phyloP scores from a whole-genome alignment of 2,797 vertebrate genomes.

The Rhyacichthys aspro region DNA sequence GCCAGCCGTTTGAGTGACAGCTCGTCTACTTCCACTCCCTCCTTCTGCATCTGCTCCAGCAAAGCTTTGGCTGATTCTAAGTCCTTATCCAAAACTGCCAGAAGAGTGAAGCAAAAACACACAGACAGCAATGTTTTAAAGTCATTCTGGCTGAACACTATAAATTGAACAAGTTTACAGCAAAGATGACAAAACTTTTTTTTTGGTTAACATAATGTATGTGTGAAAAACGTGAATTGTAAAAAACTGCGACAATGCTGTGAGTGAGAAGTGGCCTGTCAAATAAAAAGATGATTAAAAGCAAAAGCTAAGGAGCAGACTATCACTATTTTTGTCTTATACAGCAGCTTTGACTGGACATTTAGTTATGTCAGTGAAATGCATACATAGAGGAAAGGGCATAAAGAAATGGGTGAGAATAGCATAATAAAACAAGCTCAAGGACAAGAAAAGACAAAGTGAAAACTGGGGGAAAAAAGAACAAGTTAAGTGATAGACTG shows the following conservation, averaged over 20 bases:
- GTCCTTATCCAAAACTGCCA: constrained; percentile 83
- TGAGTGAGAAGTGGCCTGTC: too few relatives aligned
- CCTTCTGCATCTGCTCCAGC: constrained; percentile 78
- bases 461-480: background rate
- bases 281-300: background rate
- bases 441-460: constrained; percentile 11
- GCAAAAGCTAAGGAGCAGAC: constrained; percentile 13
- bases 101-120: constrained; percentile 14
- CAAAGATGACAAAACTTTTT: too few relatives aligned
- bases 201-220: too few relatives aligned
- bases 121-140: background rate
- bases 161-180: too few relatives aligned
- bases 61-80: constrained; percentile 82
- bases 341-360: constrained; percentile 32
- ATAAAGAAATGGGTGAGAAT: background rate
- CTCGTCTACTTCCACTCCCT: constrained; percentile 77
- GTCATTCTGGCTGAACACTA: background rate
- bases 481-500: constrained; percentile 66
- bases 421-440: background rate
- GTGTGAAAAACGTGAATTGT: too few relatives aligned
- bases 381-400: constrained; percentile 22
- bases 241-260: too few relatives aligned
- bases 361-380: constrained; percentile 62
- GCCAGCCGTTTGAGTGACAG: constrained; percentile 89
- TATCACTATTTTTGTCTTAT: constrained; percentile 37